phyloP scores from a whole-genome alignment of 1,140 invertebrate genomes.

The Temnothorax longispinosus region DNA sequence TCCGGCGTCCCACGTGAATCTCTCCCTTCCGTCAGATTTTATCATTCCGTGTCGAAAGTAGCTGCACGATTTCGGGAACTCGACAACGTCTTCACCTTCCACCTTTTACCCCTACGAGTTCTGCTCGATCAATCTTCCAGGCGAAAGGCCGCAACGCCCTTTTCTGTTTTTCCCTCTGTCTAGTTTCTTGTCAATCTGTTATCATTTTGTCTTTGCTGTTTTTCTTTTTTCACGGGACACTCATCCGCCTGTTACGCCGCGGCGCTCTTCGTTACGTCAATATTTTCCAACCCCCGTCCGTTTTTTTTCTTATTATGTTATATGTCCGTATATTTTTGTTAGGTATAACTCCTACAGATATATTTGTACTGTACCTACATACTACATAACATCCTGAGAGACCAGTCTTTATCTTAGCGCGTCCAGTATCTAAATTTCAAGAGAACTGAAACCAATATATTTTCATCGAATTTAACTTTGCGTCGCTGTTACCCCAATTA shows the following conservation, averaged over 20 bases:
- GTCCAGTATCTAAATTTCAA: not conserved
- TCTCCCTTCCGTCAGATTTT: not conserved
- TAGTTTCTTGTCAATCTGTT: not conserved
- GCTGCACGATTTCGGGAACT: not conserved
- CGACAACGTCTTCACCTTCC: slow-evolving; percentile 10
- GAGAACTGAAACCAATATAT: not conserved
- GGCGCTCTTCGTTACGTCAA: not conserved
- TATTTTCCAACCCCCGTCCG: not conserved
- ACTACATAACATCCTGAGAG: not conserved
- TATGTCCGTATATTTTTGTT: not conserved
- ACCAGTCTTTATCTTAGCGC: not conserved
- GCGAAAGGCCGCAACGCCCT: not conserved
- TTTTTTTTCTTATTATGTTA: not conserved
- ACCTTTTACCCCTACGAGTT: not conserved
- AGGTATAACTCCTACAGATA: not conserved
- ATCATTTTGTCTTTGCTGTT: not conserved
- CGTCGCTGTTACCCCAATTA: not conserved
- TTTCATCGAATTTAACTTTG: not conserved
- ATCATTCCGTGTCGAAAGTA: not conserved
- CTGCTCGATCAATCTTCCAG: slow-evolving; percentile 9
- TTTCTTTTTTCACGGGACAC: not conserved
- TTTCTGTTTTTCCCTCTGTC: not conserved
- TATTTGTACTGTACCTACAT: not conserved
- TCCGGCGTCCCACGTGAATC: not conserved
- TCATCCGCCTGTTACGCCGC: not conserved